Base-by-base conservation (phyloP, 2,888 invertebrate genomes). In the Cephus rjabovi region DNA sequence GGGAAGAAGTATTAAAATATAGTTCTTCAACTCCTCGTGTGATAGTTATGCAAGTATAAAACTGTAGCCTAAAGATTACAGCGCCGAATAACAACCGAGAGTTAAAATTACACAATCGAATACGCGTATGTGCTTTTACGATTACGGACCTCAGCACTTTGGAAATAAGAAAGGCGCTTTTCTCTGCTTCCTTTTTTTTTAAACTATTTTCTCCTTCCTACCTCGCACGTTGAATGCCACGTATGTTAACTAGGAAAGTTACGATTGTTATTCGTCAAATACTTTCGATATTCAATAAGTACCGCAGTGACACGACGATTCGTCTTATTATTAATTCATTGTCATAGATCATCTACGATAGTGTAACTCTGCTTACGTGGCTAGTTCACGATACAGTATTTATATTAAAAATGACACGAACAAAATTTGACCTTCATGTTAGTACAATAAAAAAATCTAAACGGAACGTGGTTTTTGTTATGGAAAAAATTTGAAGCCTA, bases 1-100 rank as follows among this genome's bases (percentile, higher is more conserved):
- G 83, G 84, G 81, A 83, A 86, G 82, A 87, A 87, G 84, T 86
- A 87, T 85, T 87, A 86, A 88, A 87, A 87, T 86, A 83, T 79
- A 84, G 74, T 76, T 75, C 74, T 56, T 76, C 23, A 77, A 76
- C 79, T 75, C 76, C 79, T 75, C 75, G 79, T 79, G 79, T 81
- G 56, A 56, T 56, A 56, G 83, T 70, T 79, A 80, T 78, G 74
- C 77, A 82, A 79, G 81, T 87, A 86, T 81, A 87, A 87, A 87
- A 87, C 82, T 83, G 85, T 85, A 82, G 80, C 81, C 82, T 84
- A 83, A 84, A 81, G 83, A 84, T 81, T 83, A 80, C 79, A 77
- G 77, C 74, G 80, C 73, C 75, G 80, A 83, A 56, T 56, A 56
- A 56, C 56, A 56, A 56, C 56, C 56, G 2, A 23, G 56, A 56